Base-by-base conservation (phyloP, 2,888 invertebrate genomes). In the Dioctria linearis region DNA sequence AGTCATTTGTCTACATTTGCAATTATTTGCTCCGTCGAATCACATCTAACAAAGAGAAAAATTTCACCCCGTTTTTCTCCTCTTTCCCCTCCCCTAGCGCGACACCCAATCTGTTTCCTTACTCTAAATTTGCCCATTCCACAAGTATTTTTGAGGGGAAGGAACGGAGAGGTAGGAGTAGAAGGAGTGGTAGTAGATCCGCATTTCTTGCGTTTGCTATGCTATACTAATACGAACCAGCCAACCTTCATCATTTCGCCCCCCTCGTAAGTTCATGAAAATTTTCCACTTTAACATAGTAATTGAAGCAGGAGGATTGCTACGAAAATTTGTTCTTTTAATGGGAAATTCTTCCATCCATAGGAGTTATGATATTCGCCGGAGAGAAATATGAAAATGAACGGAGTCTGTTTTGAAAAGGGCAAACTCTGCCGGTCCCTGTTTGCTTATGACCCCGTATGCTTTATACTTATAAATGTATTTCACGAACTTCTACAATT, bases 11-110 rank as follows among this genome's bases (percentile, higher is more conserved):
- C 80, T 82, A 82, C 80, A 82, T 82, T 82, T 75, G 80, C 82
- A 82, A 82, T 82, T 80, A 82, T 82, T 80, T 82, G 82, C 82
- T 82, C 80, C 82, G 82, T 80, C 78, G 80, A 76, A 80, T 82
- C 82, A 80, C 75, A 82, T 82, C 79, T 80, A 75, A 80, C 80
- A 78, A 59, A 63, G 71, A 40, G 63, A 59, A 81, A 79, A 76
- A 63, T 46, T 78, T 40, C 67, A 61, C 51, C 2, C 11, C 6
- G 40, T 13, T 5, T 11, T 65, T 5, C 46, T 42, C 65, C n/a
- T 8, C 40, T 65, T 25, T 5, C 40, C 9, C 40, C 65, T 4
- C 3, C 39, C 5, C 11, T 13, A 5, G 61, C 5, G 61, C 61
- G 37, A 40, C 66, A 42, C 13, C 42, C 42, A 13, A 9, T n/a